phyloP scores from a whole-genome alignment of 2,113 vertebrate genomes.

The Psilopsiagon aymara region DNA sequence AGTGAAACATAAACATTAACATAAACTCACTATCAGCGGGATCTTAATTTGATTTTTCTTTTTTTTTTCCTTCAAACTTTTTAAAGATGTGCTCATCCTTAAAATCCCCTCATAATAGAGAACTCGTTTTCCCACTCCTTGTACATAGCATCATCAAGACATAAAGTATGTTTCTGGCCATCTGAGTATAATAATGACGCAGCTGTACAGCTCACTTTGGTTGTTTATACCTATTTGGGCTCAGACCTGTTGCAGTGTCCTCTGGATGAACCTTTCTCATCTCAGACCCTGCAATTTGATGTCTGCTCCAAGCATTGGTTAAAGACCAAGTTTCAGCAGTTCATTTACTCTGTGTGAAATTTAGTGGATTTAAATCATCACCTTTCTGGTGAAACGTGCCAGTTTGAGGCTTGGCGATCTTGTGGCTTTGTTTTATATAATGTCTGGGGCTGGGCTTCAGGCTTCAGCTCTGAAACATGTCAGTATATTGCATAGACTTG shows the following conservation, averaged over 20 bases:
- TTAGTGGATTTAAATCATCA: conserved; percentile 53
- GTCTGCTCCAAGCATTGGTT: conserved; percentile 53
- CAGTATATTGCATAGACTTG: neutral
- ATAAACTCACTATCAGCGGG: conserved; percentile 35
- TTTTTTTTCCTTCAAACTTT: neutral
- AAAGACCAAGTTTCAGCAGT: conserved; percentile 53
- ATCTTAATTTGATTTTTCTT: conserved; percentile 21
- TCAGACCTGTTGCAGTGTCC: conserved; percentile 41
- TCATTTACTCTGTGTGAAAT: conserved; percentile 42
- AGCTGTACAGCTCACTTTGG: conserved; percentile 43
- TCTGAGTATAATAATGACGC: conserved; percentile 62
- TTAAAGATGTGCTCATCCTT: neutral
- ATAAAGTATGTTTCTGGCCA: conserved; percentile 45
- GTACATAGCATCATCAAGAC: neutral
- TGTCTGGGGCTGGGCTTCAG: conserved; percentile 36
- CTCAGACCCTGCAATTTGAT: conserved; percentile 50
- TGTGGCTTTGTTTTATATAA: conserved; percentile 47
- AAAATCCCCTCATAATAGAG: neutral
- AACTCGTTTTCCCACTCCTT: conserved; percentile 1
- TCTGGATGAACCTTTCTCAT: conserved; percentile 42
- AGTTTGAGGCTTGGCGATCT: conserved; percentile 26
- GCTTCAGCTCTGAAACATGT: conserved; percentile 11
- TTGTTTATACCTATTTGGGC: conserved; percentile 60
- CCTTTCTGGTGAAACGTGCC: conserved; percentile 34
- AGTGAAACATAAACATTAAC: conserved; percentile 21